Evolutionary conservation across 2,797 vertebrate species (phyloP).

Genomic region (Glyptemys insculpta): DNA sequence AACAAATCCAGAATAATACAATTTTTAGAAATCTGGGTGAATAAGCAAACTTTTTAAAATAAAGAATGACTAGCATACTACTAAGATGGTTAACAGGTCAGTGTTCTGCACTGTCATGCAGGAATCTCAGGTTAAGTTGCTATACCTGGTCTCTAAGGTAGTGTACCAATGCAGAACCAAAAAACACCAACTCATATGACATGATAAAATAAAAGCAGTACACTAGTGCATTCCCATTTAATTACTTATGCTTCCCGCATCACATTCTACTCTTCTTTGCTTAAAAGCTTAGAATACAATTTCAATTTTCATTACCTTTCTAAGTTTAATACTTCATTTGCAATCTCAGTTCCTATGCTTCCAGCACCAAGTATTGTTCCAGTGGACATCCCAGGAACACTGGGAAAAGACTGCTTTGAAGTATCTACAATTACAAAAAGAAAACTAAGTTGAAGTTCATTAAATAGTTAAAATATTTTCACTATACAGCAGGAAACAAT

Average conservation of each 20-base stretch:
- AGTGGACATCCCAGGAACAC: conserved; percentile 87
- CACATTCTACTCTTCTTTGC: background rate
- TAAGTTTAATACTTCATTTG: conserved; percentile 91
- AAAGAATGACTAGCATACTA: background rate
- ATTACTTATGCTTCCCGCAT: background rate
- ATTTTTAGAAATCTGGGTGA: background rate
- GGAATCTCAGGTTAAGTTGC: background rate
- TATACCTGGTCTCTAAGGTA: background rate
- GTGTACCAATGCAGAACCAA: background rate
- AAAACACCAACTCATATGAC: background rate
- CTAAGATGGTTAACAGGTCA: background rate
- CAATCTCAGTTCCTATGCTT: conserved; percentile 92
- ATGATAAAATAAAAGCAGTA: background rate
- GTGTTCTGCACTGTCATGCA: background rate
- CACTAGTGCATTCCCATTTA: background rate
- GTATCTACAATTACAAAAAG: conserved; percentile 78
- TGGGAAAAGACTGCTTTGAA: conserved; percentile 85
- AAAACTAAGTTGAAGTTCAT: background rate
- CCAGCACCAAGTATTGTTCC: conserved; percentile 90
- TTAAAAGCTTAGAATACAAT: background rate
- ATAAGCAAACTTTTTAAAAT: background rate
- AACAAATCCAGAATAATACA: background rate
- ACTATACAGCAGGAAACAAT: background rate
- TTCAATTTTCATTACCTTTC: conserved; percentile 85
- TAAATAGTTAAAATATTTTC: background rate